Evolutionary conservation across 1,140 invertebrate genomes (phyloP), one percentile per base, ranked within the genome.

Genomic region (Calosoma granatense): DNA sequence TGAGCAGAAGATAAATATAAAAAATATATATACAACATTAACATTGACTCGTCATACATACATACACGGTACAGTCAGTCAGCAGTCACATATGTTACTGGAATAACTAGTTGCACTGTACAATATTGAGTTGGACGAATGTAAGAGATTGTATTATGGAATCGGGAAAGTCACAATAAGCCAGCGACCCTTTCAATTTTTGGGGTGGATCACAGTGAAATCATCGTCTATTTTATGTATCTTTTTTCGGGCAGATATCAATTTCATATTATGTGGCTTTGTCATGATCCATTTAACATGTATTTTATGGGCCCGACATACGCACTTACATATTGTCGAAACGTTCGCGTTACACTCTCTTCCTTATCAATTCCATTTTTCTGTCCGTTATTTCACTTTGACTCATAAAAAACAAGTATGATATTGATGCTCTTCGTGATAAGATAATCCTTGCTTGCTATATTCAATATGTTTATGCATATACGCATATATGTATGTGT

Each of bases 281-380:
- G 55, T 41, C 59, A 65, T 65, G 61, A 62, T 56, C 60, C 62
- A 64, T 65, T 65, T 64, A 64, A 65, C 64, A 64, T 59, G 56
- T 54, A 39, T 56, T 61, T 59, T 64, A 59, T 61, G 41, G 41
- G 9, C 6, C 3, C 17, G 41, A 47, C 41, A 47, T 47, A 47
- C 41, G 41, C 41, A 17, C 6, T n/a, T 47, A 47, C 41, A 47
- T 47, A 47, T 47, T 47, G 41, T 47, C 41, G 17, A 47, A 47
- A 11, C 17, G 9, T 3, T 47, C 3, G 9, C 15, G 41, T 11
- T 47, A 11, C 9, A 6, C 41, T 47, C n/a, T n/a, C 17, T 47
- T 47, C 15, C 3, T 47, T 47, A 47, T 47, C 41, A 47, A 47
- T 47, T 47, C 41, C 41, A 36, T 36, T 36, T 36, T 36, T 36